Percentiles rank a stretch among this genome's conserved stretches.
These are phyloP conservation scores for Hylia prasina DNA, from an alignment of 2,113 vertebrate species.

Conservation along the genomic window DNA sequence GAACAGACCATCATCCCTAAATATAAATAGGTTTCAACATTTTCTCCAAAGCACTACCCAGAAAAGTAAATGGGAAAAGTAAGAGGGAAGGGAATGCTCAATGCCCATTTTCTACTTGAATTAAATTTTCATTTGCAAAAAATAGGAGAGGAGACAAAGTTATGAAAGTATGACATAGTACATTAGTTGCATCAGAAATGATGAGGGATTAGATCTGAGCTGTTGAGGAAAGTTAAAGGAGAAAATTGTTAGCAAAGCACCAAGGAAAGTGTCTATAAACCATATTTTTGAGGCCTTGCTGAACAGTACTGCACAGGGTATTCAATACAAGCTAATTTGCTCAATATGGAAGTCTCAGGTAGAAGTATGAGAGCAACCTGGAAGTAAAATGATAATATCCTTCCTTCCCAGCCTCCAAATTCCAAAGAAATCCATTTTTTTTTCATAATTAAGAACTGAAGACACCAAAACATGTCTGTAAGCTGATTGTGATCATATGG, in stretches of 20 bases:
- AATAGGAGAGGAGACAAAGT: not conserved
- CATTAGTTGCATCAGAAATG: not conserved
- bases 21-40: not conserved
- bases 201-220: not conserved
- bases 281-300: not conserved
- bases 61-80: not conserved
- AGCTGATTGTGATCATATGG: not conserved
- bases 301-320: not conserved
- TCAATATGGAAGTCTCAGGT: not conserved
- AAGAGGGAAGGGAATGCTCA: not conserved
- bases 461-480: not conserved
- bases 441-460: not conserved
- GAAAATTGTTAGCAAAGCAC: not conserved
- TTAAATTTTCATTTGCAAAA: not conserved
- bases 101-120: not conserved
- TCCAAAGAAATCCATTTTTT: not conserved
- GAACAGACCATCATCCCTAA: not conserved
- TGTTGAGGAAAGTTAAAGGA: not conserved
- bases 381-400: not conserved
- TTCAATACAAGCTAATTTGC: not conserved
- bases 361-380: not conserved
- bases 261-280: not conserved
- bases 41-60: not conserved
- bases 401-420: not conserved
- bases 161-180: not conserved